Base-by-base conservation (phyloP, 2,888 invertebrate genomes). In the Pogonocherus hispidulus region DNA sequence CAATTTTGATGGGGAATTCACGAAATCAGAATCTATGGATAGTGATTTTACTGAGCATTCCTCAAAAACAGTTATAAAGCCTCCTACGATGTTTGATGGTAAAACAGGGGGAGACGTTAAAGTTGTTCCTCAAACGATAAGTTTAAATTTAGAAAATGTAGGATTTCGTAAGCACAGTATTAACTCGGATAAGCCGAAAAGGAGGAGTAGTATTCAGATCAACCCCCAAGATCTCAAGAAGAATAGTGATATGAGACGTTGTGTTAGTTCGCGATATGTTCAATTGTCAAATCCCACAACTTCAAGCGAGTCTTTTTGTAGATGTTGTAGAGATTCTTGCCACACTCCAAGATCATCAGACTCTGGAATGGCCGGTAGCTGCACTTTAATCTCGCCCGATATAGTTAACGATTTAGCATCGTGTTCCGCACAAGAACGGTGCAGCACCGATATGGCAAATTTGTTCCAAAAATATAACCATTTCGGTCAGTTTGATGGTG, bases 291-390 rank as follows among this genome's bases (percentile, higher is more conserved):
- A 72, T 14, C 74, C 75, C 9, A 57, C 69, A 11, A 69, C 74
- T 11, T 74, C 76, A 18, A 63, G 71, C 35, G 63, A 71, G 22
- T 76, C 76, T 3, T 76, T 76, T 64, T 84, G 83, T 71, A 71
- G 80, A 20, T 83, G 83, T 63, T 82, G 83, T 56, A 72, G 74
- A 56, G 81, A 82, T 46, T 75, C 77, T 55, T 91, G 90, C 72
- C 90, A 82, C 63, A 93, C 93, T 84, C 91, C 91, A 0, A 87
- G 93, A 71, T 93, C 92, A 5, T 94, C 95, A 14, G 93, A 94
- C 83, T 95, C 94, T 0, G 95, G 95, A 20, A 93, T 95, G 86
- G 95, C 94, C 0, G 95, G 94, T 22, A 94, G 94, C 84, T 93
- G 92, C 80, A 91, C 91, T 64, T 87, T 93, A 69, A 90, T 92